Evolutionary conservation across 2,113 vertebrate genomes (phyloP).

Genomic region (Mustela lutreola): DNA sequence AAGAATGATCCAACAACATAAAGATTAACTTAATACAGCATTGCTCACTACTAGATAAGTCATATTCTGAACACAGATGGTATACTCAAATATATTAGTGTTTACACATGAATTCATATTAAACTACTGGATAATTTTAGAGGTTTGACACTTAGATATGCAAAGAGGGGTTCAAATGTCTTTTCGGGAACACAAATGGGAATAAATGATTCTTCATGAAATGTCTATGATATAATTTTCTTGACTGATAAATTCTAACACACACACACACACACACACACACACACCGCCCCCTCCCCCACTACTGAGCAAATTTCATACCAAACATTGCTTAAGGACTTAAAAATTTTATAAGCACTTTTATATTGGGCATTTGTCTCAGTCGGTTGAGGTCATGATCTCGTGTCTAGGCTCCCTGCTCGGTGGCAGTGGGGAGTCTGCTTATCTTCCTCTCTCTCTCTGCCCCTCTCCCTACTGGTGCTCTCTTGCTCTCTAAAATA

Average conservation of each 20-base stretch:
- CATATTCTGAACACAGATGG: slow-evolving; percentile 59
- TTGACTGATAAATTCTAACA: slow-evolving; percentile 41
- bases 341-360: slow-evolving; percentile 9
- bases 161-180: not conserved
- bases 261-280: not conserved
- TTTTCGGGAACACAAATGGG: not conserved
- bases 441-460: not conserved
- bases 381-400: not conserved
- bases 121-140: slow-evolving; percentile 53
- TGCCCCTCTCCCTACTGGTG: not conserved
- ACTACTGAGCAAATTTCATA: not conserved
- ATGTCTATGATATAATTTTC: slow-evolving; percentile 32
- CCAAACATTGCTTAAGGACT: slow-evolving; percentile 44
- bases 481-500: not conserved
- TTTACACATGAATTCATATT: slow-evolving; percentile 61
- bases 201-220: slow-evolving; percentile 62
- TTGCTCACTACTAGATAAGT: not conserved
- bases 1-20: not conserved
- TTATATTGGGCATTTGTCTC: not conserved
- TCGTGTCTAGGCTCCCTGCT: not conserved
- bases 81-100: slow-evolving; percentile 15
- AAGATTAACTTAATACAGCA: not conserved
- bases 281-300: not conserved
- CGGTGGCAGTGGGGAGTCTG: not conserved
- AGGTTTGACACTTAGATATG: not conserved